phyloP scores from a whole-genome alignment of 2,888 invertebrate genomes.

The Hirudinaria manillensis region DNA sequence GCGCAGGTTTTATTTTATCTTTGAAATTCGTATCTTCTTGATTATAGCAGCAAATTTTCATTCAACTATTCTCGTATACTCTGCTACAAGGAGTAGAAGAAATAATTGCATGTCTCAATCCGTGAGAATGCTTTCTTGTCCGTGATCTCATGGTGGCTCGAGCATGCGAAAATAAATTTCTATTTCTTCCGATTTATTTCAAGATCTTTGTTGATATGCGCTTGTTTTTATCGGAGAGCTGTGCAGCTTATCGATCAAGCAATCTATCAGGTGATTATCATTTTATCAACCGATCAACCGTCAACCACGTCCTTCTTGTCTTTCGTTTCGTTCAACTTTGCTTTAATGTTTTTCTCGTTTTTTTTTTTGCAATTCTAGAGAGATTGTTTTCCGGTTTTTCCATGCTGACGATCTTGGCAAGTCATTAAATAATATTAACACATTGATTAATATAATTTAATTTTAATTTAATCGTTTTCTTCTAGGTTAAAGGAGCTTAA shows the following conservation, averaged over 20 bases:
- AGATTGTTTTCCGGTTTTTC: no score
- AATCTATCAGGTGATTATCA: not conserved
- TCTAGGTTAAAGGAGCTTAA: no score
- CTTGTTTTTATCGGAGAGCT: not conserved
- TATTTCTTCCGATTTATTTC: not conserved
- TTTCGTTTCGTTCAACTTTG: not conserved
- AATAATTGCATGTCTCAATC: not conserved
- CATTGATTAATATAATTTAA: no score
- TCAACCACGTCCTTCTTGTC: not conserved
- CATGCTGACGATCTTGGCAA: no score
- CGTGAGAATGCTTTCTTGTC: not conserved
- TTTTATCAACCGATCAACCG: not conserved
- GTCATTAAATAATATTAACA: no score
- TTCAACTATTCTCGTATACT: no score
- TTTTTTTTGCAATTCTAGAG: no score
- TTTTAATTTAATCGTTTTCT: no score
- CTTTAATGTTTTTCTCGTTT: not conserved
- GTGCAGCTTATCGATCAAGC: not conserved
- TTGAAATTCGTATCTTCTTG: no score
- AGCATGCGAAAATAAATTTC: not conserved
- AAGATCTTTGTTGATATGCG: not conserved
- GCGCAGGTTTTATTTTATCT: no score
- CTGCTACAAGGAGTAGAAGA: no score
- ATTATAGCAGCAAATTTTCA: no score
- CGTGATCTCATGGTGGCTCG: conserved; percentile 1